Percentiles rank a stretch among this genome's conserved stretches.
phyloP scores from a whole-genome alignment of 2,797 vertebrate species.

The Lagodon rhomboides region DNA sequence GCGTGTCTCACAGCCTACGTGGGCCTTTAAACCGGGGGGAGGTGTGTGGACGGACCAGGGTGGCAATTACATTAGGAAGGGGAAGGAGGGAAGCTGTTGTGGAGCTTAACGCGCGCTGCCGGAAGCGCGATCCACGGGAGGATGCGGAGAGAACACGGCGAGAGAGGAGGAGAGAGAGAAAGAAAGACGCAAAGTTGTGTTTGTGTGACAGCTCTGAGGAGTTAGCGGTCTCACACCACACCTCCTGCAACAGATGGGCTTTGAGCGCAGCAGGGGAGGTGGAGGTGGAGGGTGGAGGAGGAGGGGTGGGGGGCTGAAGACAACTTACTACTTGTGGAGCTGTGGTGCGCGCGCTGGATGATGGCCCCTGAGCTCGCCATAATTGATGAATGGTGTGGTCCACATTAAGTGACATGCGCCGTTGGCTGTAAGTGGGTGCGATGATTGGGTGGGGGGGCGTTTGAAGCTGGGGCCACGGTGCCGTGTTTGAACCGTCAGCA shows the following conservation, averaged over 20 bases:
- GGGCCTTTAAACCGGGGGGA: conserved; percentile 50
- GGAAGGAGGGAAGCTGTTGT: conserved; percentile 42
- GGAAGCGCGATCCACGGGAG: conserved; percentile 30
- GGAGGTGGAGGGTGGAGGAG: no score
- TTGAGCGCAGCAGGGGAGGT: conserved; percentile 55
- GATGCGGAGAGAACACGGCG: conserved; percentile 43
- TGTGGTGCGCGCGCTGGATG: conserved; percentile 70
- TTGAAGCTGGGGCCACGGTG: conserved; percentile 78
- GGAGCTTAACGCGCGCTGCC: conserved; percentile 19
- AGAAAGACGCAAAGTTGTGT: conserved; percentile 13
- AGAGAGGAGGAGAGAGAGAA: conserved; percentile 50
- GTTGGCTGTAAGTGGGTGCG: conserved; percentile 81
- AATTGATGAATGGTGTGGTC: conserved; percentile 85
- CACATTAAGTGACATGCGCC: conserved; percentile 85
- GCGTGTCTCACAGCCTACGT: conserved; percentile 54
- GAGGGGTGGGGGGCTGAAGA: conserved; percentile 28
- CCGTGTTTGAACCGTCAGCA: conserved; percentile 81
- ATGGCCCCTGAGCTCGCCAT: conserved; percentile 71
- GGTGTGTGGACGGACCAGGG: conserved; percentile 53
- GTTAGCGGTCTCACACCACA: conserved; percentile 70
- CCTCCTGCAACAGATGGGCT: conserved; percentile 72
- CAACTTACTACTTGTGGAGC: conserved; percentile 74
- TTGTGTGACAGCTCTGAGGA: conserved; percentile 65
- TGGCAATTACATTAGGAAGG: conserved; percentile 46
- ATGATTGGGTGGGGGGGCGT: conserved; percentile 71